Base-by-base conservation (phyloP, 2,113 vertebrate species). In the Cisticola juncidis region DNA sequence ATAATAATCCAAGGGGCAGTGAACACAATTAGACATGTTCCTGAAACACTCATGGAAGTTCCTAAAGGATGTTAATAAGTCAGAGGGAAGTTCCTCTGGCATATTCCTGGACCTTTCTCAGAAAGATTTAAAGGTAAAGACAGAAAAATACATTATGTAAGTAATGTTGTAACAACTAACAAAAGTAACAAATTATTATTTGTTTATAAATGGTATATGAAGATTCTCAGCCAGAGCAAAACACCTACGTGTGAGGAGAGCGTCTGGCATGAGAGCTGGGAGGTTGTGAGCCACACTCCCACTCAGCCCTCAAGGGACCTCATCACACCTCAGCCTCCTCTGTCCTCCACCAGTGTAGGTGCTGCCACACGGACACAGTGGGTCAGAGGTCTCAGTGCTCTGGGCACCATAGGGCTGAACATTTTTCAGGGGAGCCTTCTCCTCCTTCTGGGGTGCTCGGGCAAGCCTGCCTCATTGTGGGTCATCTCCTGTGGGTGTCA, bases 1-100 rank as follows among this genome's bases (percentile, higher is more conserved):
- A 23, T 28, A 82, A 14, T 62, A 50, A 53, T 78, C 36, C 54
- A 92, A 58, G 42, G 36, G 80, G 64, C 29, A 12, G 54, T 60
- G 71, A 47, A 93, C 78, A 88, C 88, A 96, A 93, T 92, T 38
- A 92, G 42, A 36, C 58, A 18, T 72, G 72, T 90, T 93, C 82
- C 91, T 86, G 88, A 78, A 81, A 56, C 72, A 36, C 16, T 2
- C 3, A 5, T 83, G 86, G 65, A 92, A 87, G 79, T 70, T 88
- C 61, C 85, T 81, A 83, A 90, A 88, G 71, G 76, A 66, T 58
- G 33, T 73, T 73, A 88, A 40, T 76, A 81, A 81, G 45, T 62
- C 13, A 45, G 29, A 26, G 78, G 82, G 88, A 83, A 92, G 60
- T 92, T 95, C 61, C 76, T 72, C 58, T 88, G 56, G 25, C 86